A percentile compares a stretch with the other conserved stretches of the same genome.
These are phyloP conservation scores for Lottia gigantea DNA, from an alignment of 2,888 invertebrate species.

Conservation along the genomic window DNA sequence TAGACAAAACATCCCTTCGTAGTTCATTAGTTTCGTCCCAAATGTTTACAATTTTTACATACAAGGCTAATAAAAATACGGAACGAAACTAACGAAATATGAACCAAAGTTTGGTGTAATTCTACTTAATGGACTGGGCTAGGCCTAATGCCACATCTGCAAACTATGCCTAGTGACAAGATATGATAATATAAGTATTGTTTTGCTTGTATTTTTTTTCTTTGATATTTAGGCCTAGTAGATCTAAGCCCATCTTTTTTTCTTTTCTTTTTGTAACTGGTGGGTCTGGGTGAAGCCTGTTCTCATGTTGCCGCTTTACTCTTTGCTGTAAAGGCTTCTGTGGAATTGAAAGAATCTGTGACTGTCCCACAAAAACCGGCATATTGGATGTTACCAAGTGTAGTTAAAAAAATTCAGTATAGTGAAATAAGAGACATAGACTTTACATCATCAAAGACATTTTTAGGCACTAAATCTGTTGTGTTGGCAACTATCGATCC, in stretches of 20 bases:
- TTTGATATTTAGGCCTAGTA: too few relatives aligned
- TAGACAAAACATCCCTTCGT: too few relatives aligned
- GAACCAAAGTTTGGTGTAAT: background rate
- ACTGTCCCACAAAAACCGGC: conserved; percentile 34
- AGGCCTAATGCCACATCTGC: too few relatives aligned
- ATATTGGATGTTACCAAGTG: conserved; percentile 33
- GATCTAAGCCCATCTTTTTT: too few relatives aligned
- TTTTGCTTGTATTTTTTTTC: background rate
- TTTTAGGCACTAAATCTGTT: too few relatives aligned
- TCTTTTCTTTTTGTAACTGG: conserved; percentile 36
- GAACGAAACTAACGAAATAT: too few relatives aligned
- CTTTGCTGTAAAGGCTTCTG: conserved; percentile 32
- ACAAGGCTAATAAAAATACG: too few relatives aligned
- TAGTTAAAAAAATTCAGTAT: conserved; percentile 17
- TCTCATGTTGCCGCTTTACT: conserved; percentile 37
- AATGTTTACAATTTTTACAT: too few relatives aligned
- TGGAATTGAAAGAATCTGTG: conserved; percentile 26
- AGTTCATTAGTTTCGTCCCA: too few relatives aligned
- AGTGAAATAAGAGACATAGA: conserved; percentile 18
- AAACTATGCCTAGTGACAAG: background rate
- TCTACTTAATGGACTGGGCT: too few relatives aligned
- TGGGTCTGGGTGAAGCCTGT: conserved; percentile 39
- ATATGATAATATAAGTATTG: background rate
- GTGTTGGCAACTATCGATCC: too few relatives aligned
- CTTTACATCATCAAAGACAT: conserved; percentile 17